Evolutionary conservation across 2,113 vertebrate genomes (phyloP), one percentile per base, ranked within the genome.

Genomic region (Nanorana parkeri): DNA sequence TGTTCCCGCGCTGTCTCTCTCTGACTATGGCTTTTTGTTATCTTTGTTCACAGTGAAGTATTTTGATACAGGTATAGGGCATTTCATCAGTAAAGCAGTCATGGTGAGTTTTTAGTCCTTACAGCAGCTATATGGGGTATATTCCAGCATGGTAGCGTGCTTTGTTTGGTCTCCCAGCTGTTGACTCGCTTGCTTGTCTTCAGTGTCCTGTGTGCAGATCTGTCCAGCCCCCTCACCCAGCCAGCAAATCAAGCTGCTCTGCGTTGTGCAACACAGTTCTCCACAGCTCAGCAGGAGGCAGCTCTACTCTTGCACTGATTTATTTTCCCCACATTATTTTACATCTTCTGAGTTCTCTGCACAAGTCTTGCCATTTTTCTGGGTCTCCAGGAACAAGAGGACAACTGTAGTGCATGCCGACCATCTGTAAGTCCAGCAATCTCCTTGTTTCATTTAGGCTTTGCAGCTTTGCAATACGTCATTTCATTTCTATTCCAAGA

Each of bases 271-370:
- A 67, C 66, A 79, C 56, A 52, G 32, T 28, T 64, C 58, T 56
- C 51, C 68, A 21, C 52, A 74, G 61, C 69, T 67, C 80, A 74
- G 80, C 80, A 81, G 69, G 41, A 73, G 63, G 23, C 80, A 75
- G 71, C 80, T 28, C 52, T 66, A 21, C 41, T 54, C 52, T 26
- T 55, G 32, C 79, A 55, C 51, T 28, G 80, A 82, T 82, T 56
- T 66, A 67, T 82, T 74, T 54, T 58, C 20, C 28, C 24, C 23
- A 26, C 28, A 23, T 29, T 67, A 36, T 54, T 58, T 47, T 29
- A 26, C 66, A 69, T 68, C 17, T 41, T 68, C 21, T 54, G 26
- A 64, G 19, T 20, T 29, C 20, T 17, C 26, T 52, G 24, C 58
- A 28, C 47, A 29, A 19, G 29, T n/a, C 64, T 75, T 36, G 20